Evolutionary conservation across 2,888 invertebrate genomes (phyloP).

Genomic region (Dascillus cervinus): DNA sequence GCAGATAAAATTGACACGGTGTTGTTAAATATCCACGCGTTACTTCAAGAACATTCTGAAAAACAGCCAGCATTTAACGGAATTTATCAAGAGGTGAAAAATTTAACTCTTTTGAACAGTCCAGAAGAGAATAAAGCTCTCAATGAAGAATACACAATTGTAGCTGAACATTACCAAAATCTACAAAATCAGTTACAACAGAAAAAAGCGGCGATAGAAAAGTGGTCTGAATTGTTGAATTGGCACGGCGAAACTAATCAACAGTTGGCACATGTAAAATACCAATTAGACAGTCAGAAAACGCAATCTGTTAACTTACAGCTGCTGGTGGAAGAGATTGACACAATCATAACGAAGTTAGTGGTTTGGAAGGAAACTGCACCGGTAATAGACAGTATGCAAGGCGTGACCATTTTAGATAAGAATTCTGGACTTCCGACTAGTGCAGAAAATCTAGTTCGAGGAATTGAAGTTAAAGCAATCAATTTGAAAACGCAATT

Average conservation of each 20-base stretch:
- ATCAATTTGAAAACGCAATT: constrained; percentile 60
- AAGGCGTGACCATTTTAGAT: constrained; percentile 61
- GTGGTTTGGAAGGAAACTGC: constrained; percentile 64
- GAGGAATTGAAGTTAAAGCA: constrained; percentile 65
- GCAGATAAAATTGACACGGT: constrained; percentile 74
- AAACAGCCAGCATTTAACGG: constrained; percentile 69
- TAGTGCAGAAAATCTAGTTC: constrained; percentile 63
- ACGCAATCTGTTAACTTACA: constrained; percentile 63
- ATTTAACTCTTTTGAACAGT: constrained; percentile 60
- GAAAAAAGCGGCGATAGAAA: constrained; percentile 67
- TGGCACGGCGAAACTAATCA: constrained; percentile 76
- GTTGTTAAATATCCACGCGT: constrained; percentile 68
- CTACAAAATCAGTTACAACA: constrained; percentile 66
- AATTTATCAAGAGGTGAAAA: constrained; percentile 78
- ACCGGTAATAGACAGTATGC: constrained; percentile 59
- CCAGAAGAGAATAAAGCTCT: constrained; percentile 66
- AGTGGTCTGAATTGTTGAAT: constrained; percentile 74
- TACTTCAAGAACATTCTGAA: constrained; percentile 78
- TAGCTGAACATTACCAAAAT: constrained; percentile 70
- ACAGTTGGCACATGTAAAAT: constrained; percentile 71
- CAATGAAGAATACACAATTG: constrained; percentile 65
- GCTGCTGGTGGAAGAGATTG: constrained; percentile 60
- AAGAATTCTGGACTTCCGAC: constrained; percentile 61
- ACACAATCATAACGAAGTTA: constrained; percentile 58
- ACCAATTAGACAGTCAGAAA: constrained; percentile 70